Conservation (phyloP, 2,113 vertebrate species). For the Eupsittula cactorum region DNA sequence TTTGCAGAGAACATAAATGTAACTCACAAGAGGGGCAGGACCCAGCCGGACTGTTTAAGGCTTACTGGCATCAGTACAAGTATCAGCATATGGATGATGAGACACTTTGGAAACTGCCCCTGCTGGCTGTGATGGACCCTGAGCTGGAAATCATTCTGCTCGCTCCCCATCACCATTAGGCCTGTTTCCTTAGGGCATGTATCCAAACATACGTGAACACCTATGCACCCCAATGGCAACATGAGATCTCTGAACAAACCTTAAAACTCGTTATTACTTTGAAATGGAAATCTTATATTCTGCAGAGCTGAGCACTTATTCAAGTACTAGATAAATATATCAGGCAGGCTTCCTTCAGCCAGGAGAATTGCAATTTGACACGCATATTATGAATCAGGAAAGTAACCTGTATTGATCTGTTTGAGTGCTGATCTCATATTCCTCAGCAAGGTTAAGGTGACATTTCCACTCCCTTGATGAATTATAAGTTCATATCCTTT, state of each 20-base stretch:
- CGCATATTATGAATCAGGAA: background rate
- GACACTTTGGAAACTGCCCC: background rate
- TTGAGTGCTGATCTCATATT: background rate
- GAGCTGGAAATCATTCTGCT: background rate
- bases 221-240: background rate
- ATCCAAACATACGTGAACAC: background rate
- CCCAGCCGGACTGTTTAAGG: background rate
- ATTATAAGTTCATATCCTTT: background rate
- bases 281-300: background rate
- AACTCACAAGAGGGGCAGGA: background rate
- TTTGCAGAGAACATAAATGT: background rate
- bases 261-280: background rate
- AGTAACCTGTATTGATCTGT: slow-evolving; percentile 42
- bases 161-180: background rate
- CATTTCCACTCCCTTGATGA: slow-evolving; percentile 6
- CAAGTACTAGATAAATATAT: background rate
- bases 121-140: background rate
- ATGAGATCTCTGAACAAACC: background rate
- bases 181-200: background rate
- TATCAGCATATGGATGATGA: background rate
- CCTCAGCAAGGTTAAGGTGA: background rate
- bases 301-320: background rate
- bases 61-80: background rate
- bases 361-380: background rate
- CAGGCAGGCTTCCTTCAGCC: background rate